phyloP scores from a whole-genome alignment of 2,888 invertebrate genomes.

The Lithosia quadra region DNA sequence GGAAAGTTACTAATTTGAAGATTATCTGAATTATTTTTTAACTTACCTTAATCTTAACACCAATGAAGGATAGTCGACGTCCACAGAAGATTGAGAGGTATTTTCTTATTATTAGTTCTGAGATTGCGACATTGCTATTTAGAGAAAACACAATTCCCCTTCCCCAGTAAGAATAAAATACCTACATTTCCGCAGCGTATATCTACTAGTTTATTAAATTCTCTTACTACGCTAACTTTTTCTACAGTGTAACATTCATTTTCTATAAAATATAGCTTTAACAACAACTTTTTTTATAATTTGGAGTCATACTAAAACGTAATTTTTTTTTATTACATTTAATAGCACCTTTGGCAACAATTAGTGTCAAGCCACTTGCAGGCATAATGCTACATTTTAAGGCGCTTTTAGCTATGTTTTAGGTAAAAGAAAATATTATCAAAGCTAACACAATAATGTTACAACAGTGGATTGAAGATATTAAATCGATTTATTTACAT shows the following conservation, averaged over 20 bases:
- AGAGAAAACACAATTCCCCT: not conserved
- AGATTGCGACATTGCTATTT: not conserved
- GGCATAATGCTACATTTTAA: not conserved
- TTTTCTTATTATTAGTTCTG: too few species aligned
- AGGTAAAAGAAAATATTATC: not conserved
- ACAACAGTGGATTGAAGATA: not conserved
- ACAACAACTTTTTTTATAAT: slow-evolving; percentile 3
- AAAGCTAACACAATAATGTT: not conserved
- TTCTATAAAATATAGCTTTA: slow-evolving; percentile 4
- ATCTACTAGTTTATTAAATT: not conserved
- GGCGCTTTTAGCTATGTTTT: not conserved
- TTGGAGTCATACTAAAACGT: not conserved
- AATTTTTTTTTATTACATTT: slow-evolving; percentile 15
- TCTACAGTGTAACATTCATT: not conserved
- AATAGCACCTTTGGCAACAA: slow-evolving; percentile 47
- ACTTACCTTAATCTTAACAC: too few species aligned
- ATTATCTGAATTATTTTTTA: too few species aligned
- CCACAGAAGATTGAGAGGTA: too few species aligned
- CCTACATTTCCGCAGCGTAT: not conserved
- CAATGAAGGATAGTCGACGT: too few species aligned
- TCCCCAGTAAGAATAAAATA: not conserved
- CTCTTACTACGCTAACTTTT: not conserved
- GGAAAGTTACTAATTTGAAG: too few species aligned
- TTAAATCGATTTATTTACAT: not conserved
- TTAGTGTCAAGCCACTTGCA: slow-evolving; percentile 21